Evolutionary conservation across 2,113 vertebrate genomes (phyloP).

Genomic region (Hippocampus abdominalis): DNA sequence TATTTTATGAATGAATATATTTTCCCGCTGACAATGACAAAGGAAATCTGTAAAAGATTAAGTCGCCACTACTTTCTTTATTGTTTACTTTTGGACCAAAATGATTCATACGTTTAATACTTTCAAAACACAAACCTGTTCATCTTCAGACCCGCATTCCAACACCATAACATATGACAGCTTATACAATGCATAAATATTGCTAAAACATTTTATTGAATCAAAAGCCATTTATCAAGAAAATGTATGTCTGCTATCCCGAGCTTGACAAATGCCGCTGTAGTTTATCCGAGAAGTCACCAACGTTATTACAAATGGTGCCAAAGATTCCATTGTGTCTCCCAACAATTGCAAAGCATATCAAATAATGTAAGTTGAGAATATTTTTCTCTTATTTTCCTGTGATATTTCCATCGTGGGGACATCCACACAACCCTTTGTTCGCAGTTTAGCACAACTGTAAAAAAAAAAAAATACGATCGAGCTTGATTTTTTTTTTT

Average conservation of each 20-base stretch:
- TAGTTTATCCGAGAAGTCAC: not conserved
- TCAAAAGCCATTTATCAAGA: not conserved
- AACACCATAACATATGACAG: not conserved
- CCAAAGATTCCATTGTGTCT: not conserved
- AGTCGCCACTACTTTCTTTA: not conserved
- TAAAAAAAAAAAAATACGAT: not conserved
- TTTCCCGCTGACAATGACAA: not conserved
- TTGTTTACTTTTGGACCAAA: not conserved
- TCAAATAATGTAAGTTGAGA: not conserved
- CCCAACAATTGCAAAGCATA: not conserved
- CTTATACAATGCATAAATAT: not conserved
- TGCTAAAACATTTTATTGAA: not conserved
- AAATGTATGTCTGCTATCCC: not conserved
- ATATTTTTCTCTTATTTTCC: not conserved
- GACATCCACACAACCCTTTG: not conserved
- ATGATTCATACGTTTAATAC: not conserved
- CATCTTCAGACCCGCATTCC: not conserved
- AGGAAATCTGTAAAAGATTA: not conserved
- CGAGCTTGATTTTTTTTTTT: not conserved
- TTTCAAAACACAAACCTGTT: not conserved
- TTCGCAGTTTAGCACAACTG: not conserved
- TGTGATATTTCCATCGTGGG: not conserved
- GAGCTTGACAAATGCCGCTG: not conserved
- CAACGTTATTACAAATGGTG: not conserved
- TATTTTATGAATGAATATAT: not conserved